Percentiles rank a stretch among this genome's conserved stretches.
Conservation (phyloP, 2,888 invertebrate genomes). For the Strigamia crassipes region DNA sequence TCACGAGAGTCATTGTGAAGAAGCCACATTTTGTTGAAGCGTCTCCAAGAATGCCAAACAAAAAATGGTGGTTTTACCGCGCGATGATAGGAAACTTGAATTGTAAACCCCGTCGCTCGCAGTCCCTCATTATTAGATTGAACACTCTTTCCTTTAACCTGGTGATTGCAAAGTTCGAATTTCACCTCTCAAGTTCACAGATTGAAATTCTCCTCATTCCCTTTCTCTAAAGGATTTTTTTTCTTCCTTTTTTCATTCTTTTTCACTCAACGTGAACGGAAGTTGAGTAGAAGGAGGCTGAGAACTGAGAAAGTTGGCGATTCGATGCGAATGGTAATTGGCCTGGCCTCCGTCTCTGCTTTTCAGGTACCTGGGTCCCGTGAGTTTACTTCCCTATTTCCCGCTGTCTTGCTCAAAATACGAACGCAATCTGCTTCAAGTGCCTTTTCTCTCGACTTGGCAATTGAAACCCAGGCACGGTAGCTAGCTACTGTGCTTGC, state of each 20-base stretch:
- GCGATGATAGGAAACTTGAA: no score
- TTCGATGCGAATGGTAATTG: slow-evolving; percentile 30
- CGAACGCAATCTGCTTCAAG: slow-evolving; percentile 22
- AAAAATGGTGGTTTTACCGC: no score
- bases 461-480: slow-evolving; percentile 17
- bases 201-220: neutral
- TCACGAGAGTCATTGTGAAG: no score
- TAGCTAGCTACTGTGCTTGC: slow-evolving; percentile 30
- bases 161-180: neutral
- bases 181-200: neutral
- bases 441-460: slow-evolving; percentile 22
- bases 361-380: neutral
- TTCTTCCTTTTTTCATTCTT: neutral
- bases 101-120: no score
- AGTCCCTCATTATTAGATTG: neutral
- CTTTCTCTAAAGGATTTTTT: neutral
- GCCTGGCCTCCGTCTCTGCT: neutral
- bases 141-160: neutral
- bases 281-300: neutral
- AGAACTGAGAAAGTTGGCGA: neutral
- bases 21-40: no score
- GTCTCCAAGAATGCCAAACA: no score
- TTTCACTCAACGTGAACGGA: slow-evolving; percentile 30
- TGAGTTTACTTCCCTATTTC: neutral
- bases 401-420: slow-evolving; percentile 26